A percentile compares a stretch with the other conserved stretches of the same genome.
Evolutionary conservation across 2,888 invertebrate species (phyloP).

Genomic region (Nycteola revayana): DNA sequence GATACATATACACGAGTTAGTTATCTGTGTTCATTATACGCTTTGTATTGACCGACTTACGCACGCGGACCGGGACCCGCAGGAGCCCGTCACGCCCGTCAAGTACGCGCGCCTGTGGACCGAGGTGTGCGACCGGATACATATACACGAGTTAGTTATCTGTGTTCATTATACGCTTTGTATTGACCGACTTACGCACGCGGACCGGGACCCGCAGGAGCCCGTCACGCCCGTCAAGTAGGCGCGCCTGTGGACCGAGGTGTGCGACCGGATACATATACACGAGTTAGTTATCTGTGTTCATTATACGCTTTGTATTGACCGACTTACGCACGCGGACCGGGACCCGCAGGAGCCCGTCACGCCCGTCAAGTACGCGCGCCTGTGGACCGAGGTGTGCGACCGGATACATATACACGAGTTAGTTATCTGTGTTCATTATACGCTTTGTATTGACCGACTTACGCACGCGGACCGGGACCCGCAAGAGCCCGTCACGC

Average conservation of each 20-base stretch:
- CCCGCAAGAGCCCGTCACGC: conserved; percentile 99
- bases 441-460: conserved; percentile 97
- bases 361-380: conserved; percentile 99
- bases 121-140: conserved; percentile 96
- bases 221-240: conserved; percentile 99
- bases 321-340: conserved; percentile 98
- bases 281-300: conserved; percentile 93
- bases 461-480: conserved; percentile 99
- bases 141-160: conserved; percentile 93
- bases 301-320: conserved; percentile 98
- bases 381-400: conserved; percentile 99
- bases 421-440: conserved; percentile 92
- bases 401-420: conserved; percentile 96
- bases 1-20: conserved; percentile 97
- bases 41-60: conserved; percentile 97
- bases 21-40: conserved; percentile 91
- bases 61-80: conserved; percentile 98
- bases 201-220: conserved; percentile 98
- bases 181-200: conserved; percentile 99
- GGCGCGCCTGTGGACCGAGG: conserved; percentile 99
- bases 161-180: conserved; percentile 95
- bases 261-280: conserved; percentile 96
- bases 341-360: conserved; percentile 98
- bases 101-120: conserved; percentile 99
- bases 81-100: conserved; percentile 98